Percentiles rank a stretch among this genome's conserved stretches.
Conservation (phyloP, 2,113 vertebrate genomes). For the Oreochromis tanganicae region DNA sequence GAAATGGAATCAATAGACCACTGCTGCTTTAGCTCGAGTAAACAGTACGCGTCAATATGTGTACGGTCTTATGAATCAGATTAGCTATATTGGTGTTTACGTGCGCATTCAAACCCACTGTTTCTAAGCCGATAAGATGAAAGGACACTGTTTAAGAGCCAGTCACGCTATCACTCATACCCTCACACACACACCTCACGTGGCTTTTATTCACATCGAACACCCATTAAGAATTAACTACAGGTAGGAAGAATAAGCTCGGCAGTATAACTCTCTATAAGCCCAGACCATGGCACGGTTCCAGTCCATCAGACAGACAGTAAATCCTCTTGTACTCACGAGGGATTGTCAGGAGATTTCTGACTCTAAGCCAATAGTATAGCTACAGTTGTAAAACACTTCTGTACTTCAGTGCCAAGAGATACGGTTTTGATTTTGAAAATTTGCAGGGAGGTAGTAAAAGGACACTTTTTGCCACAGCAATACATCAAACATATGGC, state of each 20-base stretch:
- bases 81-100: background rate
- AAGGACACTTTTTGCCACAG: background rate
- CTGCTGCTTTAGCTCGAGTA: background rate
- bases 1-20: conserved; percentile 15
- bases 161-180: background rate
- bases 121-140: background rate
- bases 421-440: background rate
- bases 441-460: background rate
- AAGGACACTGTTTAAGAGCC: background rate
- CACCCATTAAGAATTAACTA: conserved; percentile 29
- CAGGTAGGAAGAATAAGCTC: background rate
- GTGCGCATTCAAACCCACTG: background rate
- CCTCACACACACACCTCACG: background rate
- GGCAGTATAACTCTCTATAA: conserved; percentile 7
- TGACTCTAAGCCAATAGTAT: background rate
- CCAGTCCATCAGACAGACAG: conserved; percentile 37
- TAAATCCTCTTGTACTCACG: conserved; percentile 28
- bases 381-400: conserved; percentile 12
- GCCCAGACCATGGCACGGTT: background rate
- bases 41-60: background rate
- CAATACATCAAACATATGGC: background rate
- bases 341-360: conserved; percentile 14
- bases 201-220: background rate
- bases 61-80: conserved; percentile 1
- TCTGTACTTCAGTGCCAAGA: background rate